Base-by-base conservation (phyloP, 2,797 vertebrate species). In the Danio jaintianensis region DNA sequence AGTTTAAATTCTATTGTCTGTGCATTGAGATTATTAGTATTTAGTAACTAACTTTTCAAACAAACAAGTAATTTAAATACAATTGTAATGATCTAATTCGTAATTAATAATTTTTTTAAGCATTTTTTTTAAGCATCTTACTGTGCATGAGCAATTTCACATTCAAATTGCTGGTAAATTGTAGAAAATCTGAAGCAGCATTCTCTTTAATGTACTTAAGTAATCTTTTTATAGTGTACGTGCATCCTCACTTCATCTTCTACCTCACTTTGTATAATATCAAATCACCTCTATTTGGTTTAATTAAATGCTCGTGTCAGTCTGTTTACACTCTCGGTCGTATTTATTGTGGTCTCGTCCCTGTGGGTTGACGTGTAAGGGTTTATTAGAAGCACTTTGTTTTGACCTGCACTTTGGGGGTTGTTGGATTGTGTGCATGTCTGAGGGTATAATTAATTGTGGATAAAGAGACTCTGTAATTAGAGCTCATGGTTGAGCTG, bases 341-440 rank as follows among this genome's bases (percentile, higher is more conserved):
- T 48, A 62, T 61, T 74, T 74, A 74, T 38, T 61, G 71, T 74
- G 22, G 22, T 45, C 20, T 16, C 2, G 1, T 53, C 12, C 48
- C 5, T 64, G 47, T 56, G 12, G 59, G 40, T 63, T 62, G n/a
- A 50, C 40, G 45, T 63, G n/a, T 40, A 22, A 12, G 58, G 47
- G 8, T 75, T 75, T 75, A 75, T 75, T 75, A 77, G 40, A 20
- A 66, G 40, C 11, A 6, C 52, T 77, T 36, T 74, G 71, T 38
- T 48, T 11, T 59, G 71, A 72, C 22, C 56, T 12, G 22, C 9
- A 59, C 20, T 48, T 47, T 47, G 20, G 16, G 29, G 29, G 43
- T 22, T 47, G 20, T 20, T 69, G 13, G 11, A 58, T 29, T 29
- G 61, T 10, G 47, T 62, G 50, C 18, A 10, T 52, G 56, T 55